Evolutionary conservation across 2,113 vertebrate genomes (phyloP).

Genomic region (Pollimyrus isidori): DNA sequence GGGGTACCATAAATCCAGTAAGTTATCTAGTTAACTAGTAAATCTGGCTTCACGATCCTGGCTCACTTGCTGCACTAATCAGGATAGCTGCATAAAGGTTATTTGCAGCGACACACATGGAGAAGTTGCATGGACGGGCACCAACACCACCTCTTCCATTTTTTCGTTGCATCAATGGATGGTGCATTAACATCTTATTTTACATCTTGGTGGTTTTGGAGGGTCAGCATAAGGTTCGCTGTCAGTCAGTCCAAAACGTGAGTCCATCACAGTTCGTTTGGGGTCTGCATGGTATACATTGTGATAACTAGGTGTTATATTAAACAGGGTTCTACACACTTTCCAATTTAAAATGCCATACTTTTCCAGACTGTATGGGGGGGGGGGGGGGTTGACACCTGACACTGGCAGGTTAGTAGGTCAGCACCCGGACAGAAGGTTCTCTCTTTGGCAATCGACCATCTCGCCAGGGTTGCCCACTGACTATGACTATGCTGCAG

Average conservation of each 20-base stretch:
- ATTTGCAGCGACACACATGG: neutral
- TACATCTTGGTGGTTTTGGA: neutral
- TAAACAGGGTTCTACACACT: neutral
- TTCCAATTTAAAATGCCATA: neutral
- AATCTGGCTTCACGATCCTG: neutral
- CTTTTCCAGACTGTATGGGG: neutral
- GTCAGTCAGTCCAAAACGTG: neutral
- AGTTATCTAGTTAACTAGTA: neutral
- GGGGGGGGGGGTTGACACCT: too few relatives aligned
- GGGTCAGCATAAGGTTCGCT: neutral
- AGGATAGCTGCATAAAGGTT: neutral
- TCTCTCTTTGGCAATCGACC: too few relatives aligned
- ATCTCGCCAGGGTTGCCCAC: too few relatives aligned
- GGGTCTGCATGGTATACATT: neutral
- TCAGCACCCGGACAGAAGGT: too few relatives aligned
- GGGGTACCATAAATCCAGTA: neutral
- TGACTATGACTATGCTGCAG: too few relatives aligned
- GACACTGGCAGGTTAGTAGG: too few relatives aligned
- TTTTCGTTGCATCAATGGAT: neutral
- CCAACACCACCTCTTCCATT: neutral
- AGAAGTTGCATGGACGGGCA: neutral
- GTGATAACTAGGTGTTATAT: neutral
- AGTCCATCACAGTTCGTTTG: neutral
- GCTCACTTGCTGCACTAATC: neutral
- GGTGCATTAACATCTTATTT: neutral